A percentile compares a stretch with the other conserved stretches of the same genome.
These are phyloP conservation scores for Taeniopygia guttata DNA, from an alignment of 2,797 vertebrate species.

Conservation along the genomic window DNA sequence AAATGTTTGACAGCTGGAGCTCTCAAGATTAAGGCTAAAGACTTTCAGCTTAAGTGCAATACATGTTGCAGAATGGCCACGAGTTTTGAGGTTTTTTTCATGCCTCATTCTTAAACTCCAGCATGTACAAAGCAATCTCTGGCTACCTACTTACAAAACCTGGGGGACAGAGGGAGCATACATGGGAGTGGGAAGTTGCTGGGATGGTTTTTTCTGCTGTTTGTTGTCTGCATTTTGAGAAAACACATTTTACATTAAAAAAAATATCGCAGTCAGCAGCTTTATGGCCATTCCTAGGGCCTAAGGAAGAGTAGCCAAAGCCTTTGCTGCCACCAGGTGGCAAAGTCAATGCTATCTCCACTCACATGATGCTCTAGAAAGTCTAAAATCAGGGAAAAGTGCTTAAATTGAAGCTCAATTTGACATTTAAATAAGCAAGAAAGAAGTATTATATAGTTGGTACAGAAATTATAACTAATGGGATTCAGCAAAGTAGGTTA, in stretches of 20 bases:
- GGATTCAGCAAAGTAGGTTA: not conserved
- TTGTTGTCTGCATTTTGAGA: not conserved
- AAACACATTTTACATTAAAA: not conserved
- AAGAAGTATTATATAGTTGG: not conserved
- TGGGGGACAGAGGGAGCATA: not conserved
- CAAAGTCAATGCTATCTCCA: not conserved
- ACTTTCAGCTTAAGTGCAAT: not conserved
- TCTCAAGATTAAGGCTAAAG: not conserved
- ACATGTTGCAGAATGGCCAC: not conserved
- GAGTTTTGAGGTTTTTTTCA: not conserved
- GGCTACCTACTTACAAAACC: not conserved
- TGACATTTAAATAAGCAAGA: not conserved
- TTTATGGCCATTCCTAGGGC: not conserved
- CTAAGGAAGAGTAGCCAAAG: not conserved
- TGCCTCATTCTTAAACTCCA: not conserved
- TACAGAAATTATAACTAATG: not conserved
- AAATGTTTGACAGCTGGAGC: not conserved
- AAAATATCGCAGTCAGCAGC: not conserved
- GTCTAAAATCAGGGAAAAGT: not conserved
- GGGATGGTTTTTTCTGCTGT: not conserved
- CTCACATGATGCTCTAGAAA: not conserved
- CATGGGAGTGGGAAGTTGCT: not conserved
- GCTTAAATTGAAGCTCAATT: not conserved
- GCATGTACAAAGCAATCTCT: not conserved
- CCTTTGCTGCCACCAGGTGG: conserved; percentile 76